phyloP scores from a whole-genome alignment of 92 coral and sea anemone genomes.

The Zoanthus gigantus region DNA sequence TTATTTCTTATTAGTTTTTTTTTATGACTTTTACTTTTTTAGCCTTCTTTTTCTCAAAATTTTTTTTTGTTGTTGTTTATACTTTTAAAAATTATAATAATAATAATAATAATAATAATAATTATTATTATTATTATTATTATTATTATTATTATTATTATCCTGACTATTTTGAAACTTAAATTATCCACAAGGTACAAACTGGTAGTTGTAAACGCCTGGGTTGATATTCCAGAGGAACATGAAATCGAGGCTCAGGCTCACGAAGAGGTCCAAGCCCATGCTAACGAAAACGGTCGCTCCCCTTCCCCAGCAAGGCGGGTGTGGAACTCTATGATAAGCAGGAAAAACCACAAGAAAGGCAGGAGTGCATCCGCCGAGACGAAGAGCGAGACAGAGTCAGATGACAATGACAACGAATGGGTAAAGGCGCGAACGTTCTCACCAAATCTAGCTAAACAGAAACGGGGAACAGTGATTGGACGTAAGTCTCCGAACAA shows the following conservation, averaged over 20 bases:
- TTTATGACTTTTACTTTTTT: too few species aligned
- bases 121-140: too few species aligned
- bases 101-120: too few species aligned
- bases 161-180: background rate
- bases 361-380: slow-evolving; percentile 17
- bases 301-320: slow-evolving; percentile 74
- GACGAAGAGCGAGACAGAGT: background rate
- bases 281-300: slow-evolving; percentile 59
- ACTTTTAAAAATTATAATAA: background rate
- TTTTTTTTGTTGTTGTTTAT: background rate
- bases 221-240: slow-evolving; percentile 99
- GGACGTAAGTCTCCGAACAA: slow-evolving; percentile 17
- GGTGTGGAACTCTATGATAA: slow-evolving; percentile 68
- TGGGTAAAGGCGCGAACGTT: background rate
- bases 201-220: slow-evolving; percentile 92
- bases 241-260: slow-evolving; percentile 88
- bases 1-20: too few species aligned
- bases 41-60: too few species aligned
- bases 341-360: slow-evolving; percentile 44
- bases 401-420: background rate
- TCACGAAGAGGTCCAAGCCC: slow-evolving; percentile 74
- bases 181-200: slow-evolving; percentile 56
- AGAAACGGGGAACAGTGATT: slow-evolving; percentile 15
- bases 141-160: background rate
- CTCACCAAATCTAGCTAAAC: background rate